A percentile compares a stretch with the other conserved stretches of the same genome.
Conservation (phyloP, 2,888 invertebrate genomes). For the Torymus tubicola region DNA sequence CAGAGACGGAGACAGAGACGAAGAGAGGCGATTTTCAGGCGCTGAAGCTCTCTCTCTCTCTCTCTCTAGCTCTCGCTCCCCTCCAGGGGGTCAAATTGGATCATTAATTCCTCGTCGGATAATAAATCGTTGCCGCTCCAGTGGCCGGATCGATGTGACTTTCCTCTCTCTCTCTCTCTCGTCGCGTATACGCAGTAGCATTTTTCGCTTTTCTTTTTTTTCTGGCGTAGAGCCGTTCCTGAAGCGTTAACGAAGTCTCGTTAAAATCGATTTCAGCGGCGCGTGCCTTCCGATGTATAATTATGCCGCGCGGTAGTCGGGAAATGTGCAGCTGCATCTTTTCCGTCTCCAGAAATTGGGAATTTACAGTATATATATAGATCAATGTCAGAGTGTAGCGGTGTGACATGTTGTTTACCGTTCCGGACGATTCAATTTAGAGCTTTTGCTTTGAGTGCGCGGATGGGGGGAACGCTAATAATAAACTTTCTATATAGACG, state of each 20-base stretch:
- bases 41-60: conserved; percentile 6
- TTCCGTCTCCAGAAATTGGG: too few relatives aligned
- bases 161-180: not conserved
- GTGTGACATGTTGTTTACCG: too few relatives aligned
- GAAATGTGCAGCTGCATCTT: too few relatives aligned
- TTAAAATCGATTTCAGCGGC: conserved; percentile 31
- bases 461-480: too few relatives aligned
- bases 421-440: too few relatives aligned
- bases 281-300: conserved; percentile 10
- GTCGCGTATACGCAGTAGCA: not conserved
- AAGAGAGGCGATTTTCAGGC: conserved; percentile 22
- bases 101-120: conserved; percentile 58
- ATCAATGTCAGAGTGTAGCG: too few relatives aligned
- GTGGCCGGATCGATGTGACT: conserved; percentile 40
- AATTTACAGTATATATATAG: too few relatives aligned
- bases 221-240: not conserved
- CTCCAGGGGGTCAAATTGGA: conserved; percentile 52
- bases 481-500: too few relatives aligned
- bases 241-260: conserved; percentile 28
- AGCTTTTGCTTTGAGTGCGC: too few relatives aligned
- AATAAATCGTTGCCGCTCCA: conserved; percentile 55
- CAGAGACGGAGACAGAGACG: conserved; percentile 18
- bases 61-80: conserved; percentile 12
- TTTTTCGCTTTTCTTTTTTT: not conserved
- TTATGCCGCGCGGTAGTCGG: not conserved